These are phyloP conservation scores for Chalcis sispes DNA, from an alignment of 2,888 invertebrate genomes.

Conservation along the genomic window DNA sequence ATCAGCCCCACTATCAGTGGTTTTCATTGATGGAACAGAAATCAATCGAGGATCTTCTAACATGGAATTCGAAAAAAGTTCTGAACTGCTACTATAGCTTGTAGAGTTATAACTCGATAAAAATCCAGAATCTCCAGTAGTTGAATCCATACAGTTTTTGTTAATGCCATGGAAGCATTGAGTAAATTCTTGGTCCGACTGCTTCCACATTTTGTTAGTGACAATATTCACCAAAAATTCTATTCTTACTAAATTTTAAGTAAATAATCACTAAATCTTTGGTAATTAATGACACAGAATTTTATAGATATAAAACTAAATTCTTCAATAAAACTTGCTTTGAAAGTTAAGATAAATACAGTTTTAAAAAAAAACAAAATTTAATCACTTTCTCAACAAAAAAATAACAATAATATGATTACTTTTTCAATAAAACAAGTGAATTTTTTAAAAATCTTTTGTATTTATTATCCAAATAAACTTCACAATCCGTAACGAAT, in stretches of 20 bases:
- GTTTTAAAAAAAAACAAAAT: not conserved
- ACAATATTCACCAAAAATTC: not conserved
- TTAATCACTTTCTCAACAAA: no score
- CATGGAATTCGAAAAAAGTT: constrained; percentile 20
- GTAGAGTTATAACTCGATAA: constrained; percentile 29
- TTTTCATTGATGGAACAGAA: not conserved
- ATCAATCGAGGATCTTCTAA: constrained; percentile 1
- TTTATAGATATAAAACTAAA: no score
- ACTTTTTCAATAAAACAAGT: not conserved
- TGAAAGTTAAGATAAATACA: no score
- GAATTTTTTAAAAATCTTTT: not conserved
- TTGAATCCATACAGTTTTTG: constrained; percentile 22
- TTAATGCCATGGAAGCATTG: constrained; percentile 10
- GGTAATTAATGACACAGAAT: constrained; percentile 11
- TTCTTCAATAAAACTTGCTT: no score
- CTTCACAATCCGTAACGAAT: constrained; percentile 23
- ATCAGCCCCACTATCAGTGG: constrained; percentile 79
- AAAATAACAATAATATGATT: not conserved
- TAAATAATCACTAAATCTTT: constrained; percentile 29
- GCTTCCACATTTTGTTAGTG: constrained; percentile 60
- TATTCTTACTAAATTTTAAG: constrained; percentile 24
- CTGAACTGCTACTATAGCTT: constrained; percentile 30
- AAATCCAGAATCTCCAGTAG: constrained; percentile 47
- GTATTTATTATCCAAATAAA: constrained; percentile 31
- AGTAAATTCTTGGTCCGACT: constrained; percentile 1